A percentile compares a stretch with the other conserved stretches of the same genome.
Evolutionary conservation across 2,113 vertebrate genomes (phyloP).

Genomic region (Siniperca chuatsi): DNA sequence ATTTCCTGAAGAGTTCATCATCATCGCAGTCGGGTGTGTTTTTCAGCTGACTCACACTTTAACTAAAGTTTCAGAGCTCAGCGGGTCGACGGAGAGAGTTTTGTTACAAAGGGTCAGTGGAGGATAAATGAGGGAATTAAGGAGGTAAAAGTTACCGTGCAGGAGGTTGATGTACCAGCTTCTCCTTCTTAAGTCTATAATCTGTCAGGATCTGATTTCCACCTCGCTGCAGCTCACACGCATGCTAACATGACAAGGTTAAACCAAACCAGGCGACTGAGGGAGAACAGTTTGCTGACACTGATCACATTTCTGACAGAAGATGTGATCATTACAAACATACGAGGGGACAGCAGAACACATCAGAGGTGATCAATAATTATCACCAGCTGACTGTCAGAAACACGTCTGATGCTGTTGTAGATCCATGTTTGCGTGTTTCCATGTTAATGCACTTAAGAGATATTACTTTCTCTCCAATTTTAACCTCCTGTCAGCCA

Average conservation of each 20-base stretch:
- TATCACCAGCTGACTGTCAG: not conserved
- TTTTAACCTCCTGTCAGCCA: constrained; percentile 14
- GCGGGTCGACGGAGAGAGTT: not conserved
- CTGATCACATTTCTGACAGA: not conserved
- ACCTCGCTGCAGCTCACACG: constrained; percentile 55
- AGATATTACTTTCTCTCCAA: constrained; percentile 36
- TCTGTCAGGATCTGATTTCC: constrained; percentile 65
- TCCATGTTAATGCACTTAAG: constrained; percentile 43
- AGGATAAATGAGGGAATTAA: constrained; percentile 57
- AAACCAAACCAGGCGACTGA: not conserved
- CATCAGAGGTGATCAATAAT: not conserved
- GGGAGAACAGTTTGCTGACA: not conserved
- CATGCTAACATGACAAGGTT: constrained; percentile 44
- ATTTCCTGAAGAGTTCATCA: not conserved
- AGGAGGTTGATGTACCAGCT: constrained; percentile 40
- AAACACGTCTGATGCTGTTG: no score
- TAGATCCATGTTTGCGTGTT: not conserved
- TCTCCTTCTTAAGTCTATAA: constrained; percentile 65
- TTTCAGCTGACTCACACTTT: constrained; percentile 1
- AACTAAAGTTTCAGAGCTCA: not conserved
- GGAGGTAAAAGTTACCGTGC: constrained; percentile 39
- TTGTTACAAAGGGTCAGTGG: constrained; percentile 43
- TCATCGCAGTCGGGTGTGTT: not conserved
- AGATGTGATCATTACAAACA: not conserved
- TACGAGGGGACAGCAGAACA: not conserved